These are phyloP conservation scores for Blomia tropicalis DNA, from an alignment of 2,888 invertebrate species.

Conservation along the genomic window DNA sequence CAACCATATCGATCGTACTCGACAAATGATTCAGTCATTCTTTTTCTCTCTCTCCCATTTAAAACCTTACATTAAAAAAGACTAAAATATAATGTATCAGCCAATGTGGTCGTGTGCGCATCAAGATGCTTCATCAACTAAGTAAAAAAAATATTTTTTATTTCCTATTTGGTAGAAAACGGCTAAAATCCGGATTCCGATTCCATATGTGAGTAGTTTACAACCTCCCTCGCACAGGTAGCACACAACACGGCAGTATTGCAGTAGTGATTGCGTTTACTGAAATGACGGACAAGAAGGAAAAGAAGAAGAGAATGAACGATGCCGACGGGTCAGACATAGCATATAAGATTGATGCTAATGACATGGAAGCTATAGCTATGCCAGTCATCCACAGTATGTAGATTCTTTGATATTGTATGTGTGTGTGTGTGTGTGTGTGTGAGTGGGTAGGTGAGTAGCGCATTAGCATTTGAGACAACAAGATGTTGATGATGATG, in stretches of 20 bases:
- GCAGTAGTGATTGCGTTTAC: background rate
- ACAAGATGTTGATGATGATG: background rate
- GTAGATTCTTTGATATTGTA: no score
- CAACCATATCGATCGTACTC: background rate
- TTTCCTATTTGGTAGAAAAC: no score
- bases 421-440: no score
- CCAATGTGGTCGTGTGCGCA: no score
- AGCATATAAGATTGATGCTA: background rate
- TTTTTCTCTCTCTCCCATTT: no score
- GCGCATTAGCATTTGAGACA: slow-evolving; percentile 15
- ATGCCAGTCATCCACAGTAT: no score
- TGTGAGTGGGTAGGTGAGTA: background rate
- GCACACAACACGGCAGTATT: background rate
- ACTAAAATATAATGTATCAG: no score
- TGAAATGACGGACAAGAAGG: background rate
- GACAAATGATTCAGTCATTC: no score
- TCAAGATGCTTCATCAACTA: no score
- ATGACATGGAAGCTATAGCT: background rate
- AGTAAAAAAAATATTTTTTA: no score
- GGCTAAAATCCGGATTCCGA: slow-evolving; percentile 12
- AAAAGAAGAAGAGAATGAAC: background rate
- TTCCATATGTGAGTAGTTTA: no score
- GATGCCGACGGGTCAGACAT: background rate
- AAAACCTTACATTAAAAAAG: no score
- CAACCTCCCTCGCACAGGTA: background rate